A percentile compares a stretch with the other conserved stretches of the same genome.
These are phyloP conservation scores for Pantherophis vulpinus DNA, from an alignment of 2,797 vertebrate genomes.

Conservation along the genomic window DNA sequence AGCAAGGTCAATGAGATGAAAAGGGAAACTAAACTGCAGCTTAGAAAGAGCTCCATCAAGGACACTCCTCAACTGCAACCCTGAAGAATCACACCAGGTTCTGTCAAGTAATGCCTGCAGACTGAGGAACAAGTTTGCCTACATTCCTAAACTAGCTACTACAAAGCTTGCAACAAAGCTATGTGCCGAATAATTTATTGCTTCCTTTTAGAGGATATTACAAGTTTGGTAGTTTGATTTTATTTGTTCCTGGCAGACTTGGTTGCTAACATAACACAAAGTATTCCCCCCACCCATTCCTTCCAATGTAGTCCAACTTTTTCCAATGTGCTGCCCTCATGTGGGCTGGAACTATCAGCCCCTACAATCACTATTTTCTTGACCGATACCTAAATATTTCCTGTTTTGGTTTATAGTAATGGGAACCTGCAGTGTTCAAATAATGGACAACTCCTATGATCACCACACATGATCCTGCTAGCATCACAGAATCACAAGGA, in stretches of 20 bases:
- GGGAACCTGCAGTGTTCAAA: neutral
- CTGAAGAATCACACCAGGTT: neutral
- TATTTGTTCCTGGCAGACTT: neutral
- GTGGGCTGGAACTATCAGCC: neutral
- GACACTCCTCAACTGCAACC: neutral
- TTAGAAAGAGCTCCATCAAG: neutral
- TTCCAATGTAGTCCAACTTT: neutral
- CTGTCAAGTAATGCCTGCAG: neutral
- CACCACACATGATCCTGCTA: fast-evolving
- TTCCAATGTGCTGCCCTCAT: neutral
- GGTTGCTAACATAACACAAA: neutral
- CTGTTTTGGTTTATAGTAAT: neutral
- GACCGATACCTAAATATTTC: neutral
- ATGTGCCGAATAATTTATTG: neutral
- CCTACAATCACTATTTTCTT: neutral
- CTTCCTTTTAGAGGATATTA: neutral
- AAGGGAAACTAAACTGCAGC: neutral
- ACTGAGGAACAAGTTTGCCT: neutral
- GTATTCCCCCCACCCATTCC: neutral
- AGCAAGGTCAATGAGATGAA: neutral
- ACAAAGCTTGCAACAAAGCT: neutral
- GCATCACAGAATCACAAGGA: too few species aligned
- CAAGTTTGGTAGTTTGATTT: neutral
- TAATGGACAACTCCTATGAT: neutral
- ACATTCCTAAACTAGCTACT: neutral